Conservation (phyloP, 2,113 vertebrate genomes). For the Butorides virescens region DNA sequence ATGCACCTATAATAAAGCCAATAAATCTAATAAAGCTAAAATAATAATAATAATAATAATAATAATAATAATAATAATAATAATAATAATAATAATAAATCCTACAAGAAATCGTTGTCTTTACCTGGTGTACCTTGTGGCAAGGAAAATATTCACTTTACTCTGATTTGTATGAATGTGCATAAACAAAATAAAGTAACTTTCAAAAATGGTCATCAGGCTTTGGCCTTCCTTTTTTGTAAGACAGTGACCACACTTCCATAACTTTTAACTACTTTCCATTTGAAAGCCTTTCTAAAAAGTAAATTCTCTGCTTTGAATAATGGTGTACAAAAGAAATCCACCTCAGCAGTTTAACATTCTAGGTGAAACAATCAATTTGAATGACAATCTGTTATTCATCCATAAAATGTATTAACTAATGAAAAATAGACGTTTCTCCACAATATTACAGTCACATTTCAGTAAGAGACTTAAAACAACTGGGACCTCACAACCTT, state of each 20-base stretch:
- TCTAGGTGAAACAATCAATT: conserved; percentile 48
- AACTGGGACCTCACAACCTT: conserved; percentile 25
- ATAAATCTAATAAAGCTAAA: background rate
- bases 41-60: background rate
- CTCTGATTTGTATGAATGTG: background rate
- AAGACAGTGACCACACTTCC: background rate
- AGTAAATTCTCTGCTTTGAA: background rate
- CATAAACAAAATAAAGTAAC: background rate
- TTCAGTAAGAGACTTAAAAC: conserved; percentile 31
- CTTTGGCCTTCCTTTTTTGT: background rate
- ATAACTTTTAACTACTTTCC: background rate
- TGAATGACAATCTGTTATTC: conserved; percentile 42
- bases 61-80: background rate
- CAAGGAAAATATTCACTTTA: background rate
- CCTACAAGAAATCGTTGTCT: background rate
- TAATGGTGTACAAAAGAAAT: conserved; percentile 11
- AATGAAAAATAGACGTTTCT: conserved; percentile 39
- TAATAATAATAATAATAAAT: background rate
- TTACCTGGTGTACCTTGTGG: background rate
- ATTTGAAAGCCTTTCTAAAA: conserved; percentile 22
- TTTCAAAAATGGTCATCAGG: background rate
- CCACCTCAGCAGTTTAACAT: conserved; percentile 1
- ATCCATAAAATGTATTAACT: conserved; percentile 52
- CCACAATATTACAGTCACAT: conserved; percentile 24
- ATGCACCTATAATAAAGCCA: background rate